phyloP scores from a whole-genome alignment of 1,140 invertebrate genomes.

The Drosophila seguyi region DNA sequence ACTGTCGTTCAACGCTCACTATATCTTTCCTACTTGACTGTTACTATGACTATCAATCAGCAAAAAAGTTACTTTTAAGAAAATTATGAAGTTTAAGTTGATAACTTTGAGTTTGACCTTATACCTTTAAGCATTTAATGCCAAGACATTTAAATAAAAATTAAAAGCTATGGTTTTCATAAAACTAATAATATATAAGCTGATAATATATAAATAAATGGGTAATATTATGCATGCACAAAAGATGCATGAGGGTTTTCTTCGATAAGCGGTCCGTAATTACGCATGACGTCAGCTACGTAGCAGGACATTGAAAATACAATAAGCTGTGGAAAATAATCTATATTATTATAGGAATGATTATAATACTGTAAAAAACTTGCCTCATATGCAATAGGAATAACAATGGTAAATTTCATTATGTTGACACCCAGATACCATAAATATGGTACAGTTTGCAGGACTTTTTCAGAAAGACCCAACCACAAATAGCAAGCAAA shows the following conservation, averaged over 20 bases:
- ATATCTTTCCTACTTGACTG: too few species aligned
- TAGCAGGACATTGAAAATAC: constrained; percentile 4
- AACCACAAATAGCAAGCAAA: constrained; percentile 7
- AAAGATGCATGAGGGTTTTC: not conserved
- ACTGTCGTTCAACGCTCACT: too few species aligned
- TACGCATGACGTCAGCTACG: constrained; percentile 2
- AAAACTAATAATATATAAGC: not conserved
- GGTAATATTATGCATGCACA: not conserved
- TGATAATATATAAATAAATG: not conserved
- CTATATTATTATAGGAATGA: not conserved
- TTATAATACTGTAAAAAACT: not conserved
- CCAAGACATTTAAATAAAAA: too few species aligned
- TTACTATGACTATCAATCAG: too few species aligned
- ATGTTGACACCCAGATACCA: not conserved
- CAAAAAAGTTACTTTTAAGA: too few species aligned
- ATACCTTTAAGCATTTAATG: too few species aligned
- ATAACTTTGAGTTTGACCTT: too few species aligned
- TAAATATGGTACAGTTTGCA: not conserved
- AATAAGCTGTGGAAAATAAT: not conserved
- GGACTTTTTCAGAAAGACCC: not conserved
- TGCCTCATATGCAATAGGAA: constrained; percentile 8
- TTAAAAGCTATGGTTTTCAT: too few species aligned
- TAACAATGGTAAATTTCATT: not conserved
- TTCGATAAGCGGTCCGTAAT: not conserved
- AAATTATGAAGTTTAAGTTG: too few species aligned